Evolutionary conservation across 2,888 invertebrate genomes (phyloP).

Genomic region (Blera fallax): DNA sequence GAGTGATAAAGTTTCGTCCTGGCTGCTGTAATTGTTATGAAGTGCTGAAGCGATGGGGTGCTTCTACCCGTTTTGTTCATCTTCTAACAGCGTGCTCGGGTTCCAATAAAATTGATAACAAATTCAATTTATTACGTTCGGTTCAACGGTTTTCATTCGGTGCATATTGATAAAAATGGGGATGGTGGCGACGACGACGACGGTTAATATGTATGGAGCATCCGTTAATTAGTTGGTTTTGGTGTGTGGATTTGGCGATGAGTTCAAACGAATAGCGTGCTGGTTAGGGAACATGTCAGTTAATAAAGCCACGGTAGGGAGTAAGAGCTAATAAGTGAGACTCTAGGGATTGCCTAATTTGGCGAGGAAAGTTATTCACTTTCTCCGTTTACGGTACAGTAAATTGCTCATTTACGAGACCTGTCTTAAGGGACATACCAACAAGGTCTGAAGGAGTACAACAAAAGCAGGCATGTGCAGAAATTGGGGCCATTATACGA

Average conservation of each 20-base stretch:
- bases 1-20: constrained; percentile 39
- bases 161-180: constrained; percentile 33
- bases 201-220: background rate
- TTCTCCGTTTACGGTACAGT: background rate
- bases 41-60: background rate
- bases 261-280: background rate
- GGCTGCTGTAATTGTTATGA: constrained; percentile 17
- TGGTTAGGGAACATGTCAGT: background rate
- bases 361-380: background rate
- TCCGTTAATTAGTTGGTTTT: constrained; percentile 1
- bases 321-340: background rate
- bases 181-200: background rate
- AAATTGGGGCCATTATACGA: too few relatives aligned
- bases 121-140: constrained; percentile 54
- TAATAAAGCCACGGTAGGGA: background rate
- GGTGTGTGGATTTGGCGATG: background rate
- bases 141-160: constrained; percentile 32
- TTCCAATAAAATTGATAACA: constrained; percentile 56
- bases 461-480: too few relatives aligned
- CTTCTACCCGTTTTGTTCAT: background rate
- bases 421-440: background rate
- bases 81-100: background rate
- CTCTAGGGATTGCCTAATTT: background rate
- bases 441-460: too few relatives aligned
- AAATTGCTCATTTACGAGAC: background rate